Conservation (phyloP, 2,888 invertebrate species). For the Heliconius ismenius region DNA sequence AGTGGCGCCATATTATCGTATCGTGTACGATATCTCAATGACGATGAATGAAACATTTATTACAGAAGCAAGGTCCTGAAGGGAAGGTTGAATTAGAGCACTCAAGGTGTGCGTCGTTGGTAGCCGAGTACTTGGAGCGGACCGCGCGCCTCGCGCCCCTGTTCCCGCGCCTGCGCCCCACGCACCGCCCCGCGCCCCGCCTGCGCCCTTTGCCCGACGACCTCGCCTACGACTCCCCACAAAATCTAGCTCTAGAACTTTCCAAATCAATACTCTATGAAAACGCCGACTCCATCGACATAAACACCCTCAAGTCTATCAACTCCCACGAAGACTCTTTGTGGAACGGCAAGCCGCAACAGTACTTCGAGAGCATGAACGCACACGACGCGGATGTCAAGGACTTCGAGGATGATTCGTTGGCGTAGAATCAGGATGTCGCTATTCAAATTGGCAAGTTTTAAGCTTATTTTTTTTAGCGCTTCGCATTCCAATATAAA, state of each 20-base stretch:
- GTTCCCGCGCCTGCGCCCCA: slow-evolving; percentile 51
- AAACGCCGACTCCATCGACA: slow-evolving; percentile 66
- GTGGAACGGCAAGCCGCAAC: slow-evolving; percentile 79
- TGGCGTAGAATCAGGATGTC: slow-evolving; percentile 47
- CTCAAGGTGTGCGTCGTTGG: slow-evolving; percentile 44
- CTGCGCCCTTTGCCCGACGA: slow-evolving; percentile 51
- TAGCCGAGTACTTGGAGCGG: slow-evolving; percentile 70
- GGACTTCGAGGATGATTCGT: slow-evolving; percentile 67
- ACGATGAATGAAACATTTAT: background rate
- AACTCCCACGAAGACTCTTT: slow-evolving; percentile 72
- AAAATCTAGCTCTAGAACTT: slow-evolving; percentile 64
- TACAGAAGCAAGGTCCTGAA: slow-evolving; percentile 18
- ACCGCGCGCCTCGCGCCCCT: slow-evolving; percentile 65
- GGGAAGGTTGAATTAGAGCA: slow-evolving; percentile 17
- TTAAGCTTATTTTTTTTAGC: background rate
- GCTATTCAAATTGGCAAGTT: background rate
- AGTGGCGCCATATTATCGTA: background rate
- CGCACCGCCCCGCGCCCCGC: slow-evolving; percentile 52
- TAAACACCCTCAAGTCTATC: slow-evolving; percentile 52
- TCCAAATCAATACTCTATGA: slow-evolving; percentile 61
- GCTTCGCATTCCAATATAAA: background rate
- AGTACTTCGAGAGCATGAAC: slow-evolving; percentile 86
- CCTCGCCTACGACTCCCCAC: slow-evolving; percentile 63
- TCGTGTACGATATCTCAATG: background rate
- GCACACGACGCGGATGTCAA: slow-evolving; percentile 53